Evolutionary conservation across 1,140 invertebrate genomes (phyloP).

Genomic region (Drosophila pseudoobscura): DNA sequence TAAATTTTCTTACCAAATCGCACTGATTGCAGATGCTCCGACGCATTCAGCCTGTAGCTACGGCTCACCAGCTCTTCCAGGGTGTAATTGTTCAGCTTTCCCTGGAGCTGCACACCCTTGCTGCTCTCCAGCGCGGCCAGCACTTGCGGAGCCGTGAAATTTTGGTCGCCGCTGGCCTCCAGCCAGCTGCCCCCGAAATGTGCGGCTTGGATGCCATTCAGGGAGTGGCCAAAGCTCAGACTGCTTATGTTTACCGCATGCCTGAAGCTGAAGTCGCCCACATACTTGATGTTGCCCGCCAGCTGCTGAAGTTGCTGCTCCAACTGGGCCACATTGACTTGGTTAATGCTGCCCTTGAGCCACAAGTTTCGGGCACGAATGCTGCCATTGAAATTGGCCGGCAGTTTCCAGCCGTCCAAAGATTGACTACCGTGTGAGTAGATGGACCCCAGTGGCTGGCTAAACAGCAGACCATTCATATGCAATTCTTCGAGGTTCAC

Average conservation of each 20-base stretch:
- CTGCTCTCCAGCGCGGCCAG: constrained; percentile 60
- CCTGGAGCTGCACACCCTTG: constrained; percentile 58
- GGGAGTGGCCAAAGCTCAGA: constrained; percentile 48
- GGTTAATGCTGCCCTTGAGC: constrained; percentile 61
- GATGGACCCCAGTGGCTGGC: constrained; percentile 39
- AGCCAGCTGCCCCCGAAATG: constrained; percentile 70
- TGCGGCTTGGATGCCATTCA: constrained; percentile 66
- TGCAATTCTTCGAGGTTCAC: constrained; percentile 46
- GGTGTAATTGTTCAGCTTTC: constrained; percentile 77
- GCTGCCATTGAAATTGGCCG: constrained; percentile 62
- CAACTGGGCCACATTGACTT: constrained; percentile 45
- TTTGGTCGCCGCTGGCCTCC: constrained; percentile 48
- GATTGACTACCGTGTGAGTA: constrained; percentile 54
- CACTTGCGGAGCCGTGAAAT: constrained; percentile 64
- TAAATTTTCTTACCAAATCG: constrained; percentile 76
- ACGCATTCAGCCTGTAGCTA: constrained; percentile 82
- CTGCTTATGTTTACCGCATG: constrained; percentile 64
- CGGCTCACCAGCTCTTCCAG: constrained; percentile 70
- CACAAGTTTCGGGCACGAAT: constrained; percentile 82
- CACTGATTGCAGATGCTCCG: constrained; percentile 67
- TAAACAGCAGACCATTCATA: constrained; percentile 58
- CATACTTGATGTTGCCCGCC: constrained; percentile 76
- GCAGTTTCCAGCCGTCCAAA: constrained; percentile 45
- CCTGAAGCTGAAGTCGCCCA: constrained; percentile 75
- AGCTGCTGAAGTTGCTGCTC: constrained; percentile 71